These are phyloP conservation scores for Stenopsyche tienmushanensis DNA, from an alignment of 1,140 invertebrate genomes.

Conservation along the genomic window DNA sequence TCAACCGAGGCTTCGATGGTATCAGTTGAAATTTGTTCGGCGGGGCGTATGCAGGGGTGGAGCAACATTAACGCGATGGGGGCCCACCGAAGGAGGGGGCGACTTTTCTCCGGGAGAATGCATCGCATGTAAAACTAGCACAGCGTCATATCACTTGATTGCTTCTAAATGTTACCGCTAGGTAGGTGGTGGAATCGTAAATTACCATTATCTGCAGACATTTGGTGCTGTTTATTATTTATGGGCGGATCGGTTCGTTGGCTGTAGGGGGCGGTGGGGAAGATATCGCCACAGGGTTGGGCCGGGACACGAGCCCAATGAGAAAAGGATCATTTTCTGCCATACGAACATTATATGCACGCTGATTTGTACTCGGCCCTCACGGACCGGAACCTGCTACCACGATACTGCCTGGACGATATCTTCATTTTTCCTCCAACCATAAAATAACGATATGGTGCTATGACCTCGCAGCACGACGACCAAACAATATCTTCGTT, in stretches of 20 bases:
- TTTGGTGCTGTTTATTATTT: slow-evolving; percentile 56
- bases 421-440: too few relatives aligned
- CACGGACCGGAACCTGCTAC: too few relatives aligned
- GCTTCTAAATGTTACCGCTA: slow-evolving; percentile 44
- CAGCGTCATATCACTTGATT: slow-evolving; percentile 43
- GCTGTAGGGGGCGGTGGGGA: slow-evolving; percentile 41
- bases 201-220: slow-evolving; percentile 58
- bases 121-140: slow-evolving; percentile 41
- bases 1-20: too few relatives aligned
- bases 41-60: not conserved
- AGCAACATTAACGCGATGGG: not conserved
- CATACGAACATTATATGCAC: slow-evolving; percentile 36
- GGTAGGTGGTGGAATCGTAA: slow-evolving; percentile 50
- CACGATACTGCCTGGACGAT: too few relatives aligned
- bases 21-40: too few relatives aligned
- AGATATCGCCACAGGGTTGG: slow-evolving; percentile 24
- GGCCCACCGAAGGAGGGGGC: not conserved
- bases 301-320: slow-evolving; percentile 32
- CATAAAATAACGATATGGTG: too few relatives aligned
- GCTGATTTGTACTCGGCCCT: slow-evolving; percentile 4
- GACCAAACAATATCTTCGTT: too few relatives aligned
- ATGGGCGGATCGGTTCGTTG: slow-evolving; percentile 52
- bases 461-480: too few relatives aligned
- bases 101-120: slow-evolving; percentile 1
- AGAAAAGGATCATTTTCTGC: slow-evolving; percentile 43